Percentiles rank a stretch among this genome's conserved stretches.
Evolutionary conservation across 2,113 vertebrate species (phyloP).

Genomic region (Alethe diademata): DNA sequence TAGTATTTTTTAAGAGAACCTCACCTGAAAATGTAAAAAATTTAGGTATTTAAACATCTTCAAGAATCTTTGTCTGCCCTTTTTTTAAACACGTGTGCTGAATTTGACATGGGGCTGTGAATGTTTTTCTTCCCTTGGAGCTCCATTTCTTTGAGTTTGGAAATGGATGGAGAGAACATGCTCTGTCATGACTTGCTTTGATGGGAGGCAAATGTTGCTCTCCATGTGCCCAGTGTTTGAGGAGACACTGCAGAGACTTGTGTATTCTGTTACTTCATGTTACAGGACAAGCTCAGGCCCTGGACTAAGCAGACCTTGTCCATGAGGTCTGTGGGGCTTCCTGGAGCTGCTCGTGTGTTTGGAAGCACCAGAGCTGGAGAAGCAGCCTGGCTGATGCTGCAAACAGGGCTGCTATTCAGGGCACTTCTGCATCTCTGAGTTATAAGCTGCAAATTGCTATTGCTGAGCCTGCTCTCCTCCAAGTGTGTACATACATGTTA

Average conservation of each 20-base stretch:
- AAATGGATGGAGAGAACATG: neutral
- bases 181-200: neutral
- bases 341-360: neutral
- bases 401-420: neutral
- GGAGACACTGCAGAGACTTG: fast-evolving
- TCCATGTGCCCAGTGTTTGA: fast-evolving
- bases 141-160: neutral
- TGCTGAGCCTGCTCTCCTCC: neutral
- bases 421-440: neutral
- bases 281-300: neutral
- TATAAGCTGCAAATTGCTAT: neutral
- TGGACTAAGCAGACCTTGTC: neutral
- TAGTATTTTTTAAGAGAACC: neutral
- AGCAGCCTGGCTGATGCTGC: neutral
- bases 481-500: neutral
- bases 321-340: neutral
- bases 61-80: neutral
- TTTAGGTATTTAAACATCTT: neutral
- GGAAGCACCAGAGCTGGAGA: neutral
- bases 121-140: fast-evolving
- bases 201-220: neutral
- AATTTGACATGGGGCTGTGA: neutral
- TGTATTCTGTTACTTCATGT: neutral
- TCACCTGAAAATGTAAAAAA: neutral
- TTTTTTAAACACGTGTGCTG: neutral